Evolutionary conservation across 2,797 vertebrate species (phyloP).

Genomic region (Syngnathus rostellatus): DNA sequence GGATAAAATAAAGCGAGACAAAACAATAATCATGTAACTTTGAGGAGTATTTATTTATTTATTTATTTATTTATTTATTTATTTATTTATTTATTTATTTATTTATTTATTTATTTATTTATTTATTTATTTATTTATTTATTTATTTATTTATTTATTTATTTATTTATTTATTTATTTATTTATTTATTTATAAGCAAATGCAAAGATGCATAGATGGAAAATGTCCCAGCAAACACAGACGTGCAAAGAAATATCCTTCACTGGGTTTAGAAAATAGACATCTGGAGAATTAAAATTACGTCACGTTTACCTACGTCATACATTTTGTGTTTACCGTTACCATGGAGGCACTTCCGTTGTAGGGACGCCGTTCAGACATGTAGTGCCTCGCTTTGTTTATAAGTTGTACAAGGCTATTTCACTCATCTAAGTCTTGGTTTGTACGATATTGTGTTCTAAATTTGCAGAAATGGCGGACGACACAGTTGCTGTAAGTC

Average conservation of each 20-base stretch:
- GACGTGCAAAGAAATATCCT: background rate
- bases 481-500: background rate
- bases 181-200: too few relatives aligned
- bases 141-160: too few relatives aligned
- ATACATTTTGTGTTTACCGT: constrained; percentile 14
- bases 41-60: too few relatives aligned
- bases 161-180: too few relatives aligned
- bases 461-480: background rate
- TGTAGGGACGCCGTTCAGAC: constrained; percentile 1
- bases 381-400: background rate
- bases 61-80: too few relatives aligned
- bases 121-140: too few relatives aligned
- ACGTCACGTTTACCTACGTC: background rate
- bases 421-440: background rate
- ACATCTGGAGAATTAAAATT: background rate
- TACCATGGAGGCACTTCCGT: constrained; percentile 50
- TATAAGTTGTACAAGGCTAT: background rate
- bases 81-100: too few relatives aligned
- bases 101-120: too few relatives aligned
- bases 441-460: background rate
- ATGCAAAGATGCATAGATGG: too few relatives aligned
- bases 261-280: background rate
- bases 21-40: too few relatives aligned
- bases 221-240: too few relatives aligned
- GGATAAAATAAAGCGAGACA: too few relatives aligned